Evolutionary conservation across 2,113 vertebrate species (phyloP), one percentile per base, ranked within the genome.

Genomic region (Pachypanchax playfairii): DNA sequence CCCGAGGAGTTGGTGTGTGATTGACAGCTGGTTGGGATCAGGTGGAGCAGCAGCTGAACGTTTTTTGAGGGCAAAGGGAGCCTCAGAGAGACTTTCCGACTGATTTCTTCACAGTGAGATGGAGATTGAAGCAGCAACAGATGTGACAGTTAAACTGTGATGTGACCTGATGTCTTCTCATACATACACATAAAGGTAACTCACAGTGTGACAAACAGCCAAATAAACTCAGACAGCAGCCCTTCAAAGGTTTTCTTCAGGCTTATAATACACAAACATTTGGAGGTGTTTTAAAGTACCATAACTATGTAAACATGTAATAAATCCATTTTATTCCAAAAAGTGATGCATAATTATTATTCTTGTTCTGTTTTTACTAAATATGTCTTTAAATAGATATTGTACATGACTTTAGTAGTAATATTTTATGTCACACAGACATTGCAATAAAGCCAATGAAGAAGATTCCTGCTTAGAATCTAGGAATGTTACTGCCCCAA

Each of bases 11-110:
- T 2, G 4, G 28, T 12, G 2, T 55, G 51, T 73, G 75, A 77
- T 67, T 70, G 73, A 70, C 70, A 47, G 63, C 66, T 62, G 54
- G 51, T 31, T 24, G 70, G 82, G 60, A 75, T 77, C 70, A 80
- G 67, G 70, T 75, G 73, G 46, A 61, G 47, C 55, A 12, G 63
- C 53, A 6, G 70, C 17, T 68, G 77, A 72, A 60, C 61, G 55
- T 51, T 56, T 73, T 41, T 44, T n/a, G 25, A 66, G 73, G 65
- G 59, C 57, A 61, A 65, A 65, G 24, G 17, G 62, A 61, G 49
- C 65, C 69, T 61, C 25, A 1, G 50, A 55, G 64, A 71, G 47
- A 61, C 73, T 42, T 82, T 79, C 52, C 39, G 58, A 62, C 35
- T 12, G 68, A 55, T 43, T 35, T 36, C 33, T 44, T 67, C 47